Conservation (phyloP, 2,113 vertebrate species). For the Arizona elegans region DNA sequence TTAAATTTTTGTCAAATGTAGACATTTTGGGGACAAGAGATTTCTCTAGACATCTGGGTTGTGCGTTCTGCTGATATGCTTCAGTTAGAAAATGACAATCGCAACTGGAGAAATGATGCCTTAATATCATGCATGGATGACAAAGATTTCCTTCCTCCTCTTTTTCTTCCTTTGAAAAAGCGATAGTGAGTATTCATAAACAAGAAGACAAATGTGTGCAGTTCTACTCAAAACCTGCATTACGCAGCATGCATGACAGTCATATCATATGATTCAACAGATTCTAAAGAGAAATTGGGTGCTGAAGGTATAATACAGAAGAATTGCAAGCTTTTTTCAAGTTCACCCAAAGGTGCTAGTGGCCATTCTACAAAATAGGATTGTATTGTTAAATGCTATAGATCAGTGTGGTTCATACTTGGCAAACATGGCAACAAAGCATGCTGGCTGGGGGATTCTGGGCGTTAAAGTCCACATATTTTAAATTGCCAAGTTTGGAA, state of each 20-base stretch:
- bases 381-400: neutral
- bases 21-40: neutral
- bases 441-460: neutral
- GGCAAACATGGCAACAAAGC: neutral
- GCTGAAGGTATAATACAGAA: neutral
- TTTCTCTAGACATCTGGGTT: constrained; percentile 18
- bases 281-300: neutral
- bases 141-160: neutral
- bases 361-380: neutral
- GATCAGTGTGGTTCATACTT: neutral
- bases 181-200: constrained; percentile 14
- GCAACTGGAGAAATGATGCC: neutral
- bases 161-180: constrained; percentile 16
- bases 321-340: neutral
- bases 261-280: neutral
- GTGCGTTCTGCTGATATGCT: neutral
- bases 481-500: neutral
- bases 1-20: constrained; percentile 32
- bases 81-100: constrained; percentile 15
- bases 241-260: neutral
- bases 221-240: neutral
- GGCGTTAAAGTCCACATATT: neutral
- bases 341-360: neutral
- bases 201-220: neutral
- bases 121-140: neutral